Conservation (phyloP, 2,888 invertebrate genomes). For the Luperina nickerlii region DNA sequence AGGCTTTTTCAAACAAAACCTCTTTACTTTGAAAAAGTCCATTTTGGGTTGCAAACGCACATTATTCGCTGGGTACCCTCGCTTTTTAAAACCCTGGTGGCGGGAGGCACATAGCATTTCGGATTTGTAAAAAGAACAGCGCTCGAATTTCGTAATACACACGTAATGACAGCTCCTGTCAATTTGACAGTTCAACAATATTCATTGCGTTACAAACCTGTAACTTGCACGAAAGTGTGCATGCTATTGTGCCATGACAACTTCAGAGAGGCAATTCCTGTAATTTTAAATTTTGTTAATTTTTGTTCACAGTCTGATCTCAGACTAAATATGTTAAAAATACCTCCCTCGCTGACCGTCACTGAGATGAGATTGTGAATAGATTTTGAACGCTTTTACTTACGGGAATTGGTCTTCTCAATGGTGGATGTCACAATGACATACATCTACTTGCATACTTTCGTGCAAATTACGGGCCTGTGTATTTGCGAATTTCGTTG, state of each 20-base stretch:
- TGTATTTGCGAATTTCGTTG: background rate
- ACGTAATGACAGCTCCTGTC: slow-evolving; percentile 9
- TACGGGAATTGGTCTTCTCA: background rate
- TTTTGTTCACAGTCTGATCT: background rate
- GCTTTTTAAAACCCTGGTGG: slow-evolving; percentile 87
- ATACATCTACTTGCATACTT: background rate
- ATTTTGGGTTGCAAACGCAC: slow-evolving; percentile 74
- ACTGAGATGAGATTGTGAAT: background rate
- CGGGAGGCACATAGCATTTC: slow-evolving; percentile 76
- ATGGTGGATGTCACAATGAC: background rate
- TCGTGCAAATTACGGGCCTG: too few species aligned
- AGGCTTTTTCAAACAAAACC: slow-evolving; percentile 74
- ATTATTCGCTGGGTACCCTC: slow-evolving; percentile 81
- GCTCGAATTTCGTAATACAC: slow-evolving; percentile 1
- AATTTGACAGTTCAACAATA: background rate
- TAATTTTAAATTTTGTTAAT: too few species aligned
- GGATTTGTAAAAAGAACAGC: slow-evolving; percentile 46
- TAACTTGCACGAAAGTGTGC: background rate
- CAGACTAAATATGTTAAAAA: background rate
- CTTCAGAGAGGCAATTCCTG: background rate
- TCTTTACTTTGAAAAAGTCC: slow-evolving; percentile 73
- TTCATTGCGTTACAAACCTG: background rate
- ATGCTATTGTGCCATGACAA: background rate
- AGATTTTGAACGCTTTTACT: background rate
- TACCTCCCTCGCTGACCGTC: background rate